phyloP scores from a whole-genome alignment of 2,888 invertebrate genomes.

The Cephonodes hylas region DNA sequence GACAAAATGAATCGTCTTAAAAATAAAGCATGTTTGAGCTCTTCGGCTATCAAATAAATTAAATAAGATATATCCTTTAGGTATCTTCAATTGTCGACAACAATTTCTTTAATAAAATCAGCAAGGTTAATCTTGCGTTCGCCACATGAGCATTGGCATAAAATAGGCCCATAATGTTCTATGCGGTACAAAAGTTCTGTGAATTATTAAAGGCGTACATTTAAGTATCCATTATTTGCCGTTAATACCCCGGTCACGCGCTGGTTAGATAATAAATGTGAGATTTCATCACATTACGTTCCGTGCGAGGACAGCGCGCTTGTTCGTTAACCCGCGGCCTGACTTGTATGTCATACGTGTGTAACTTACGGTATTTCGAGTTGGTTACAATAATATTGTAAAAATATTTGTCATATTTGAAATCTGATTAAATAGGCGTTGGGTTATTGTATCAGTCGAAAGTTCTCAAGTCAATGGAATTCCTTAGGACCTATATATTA shows the following conservation, averaged over 20 bases:
- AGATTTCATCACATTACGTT: slow-evolving; percentile 35
- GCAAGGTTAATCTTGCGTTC: not conserved
- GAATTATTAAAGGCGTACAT: slow-evolving; percentile 50
- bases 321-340: slow-evolving; percentile 12
- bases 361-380: not conserved
- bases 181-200: slow-evolving; percentile 16
- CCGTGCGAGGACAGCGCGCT: slow-evolving; percentile 24
- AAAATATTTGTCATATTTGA: too few species aligned
- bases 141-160: not conserved
- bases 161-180: not conserved
- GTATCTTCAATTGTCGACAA: too few species aligned
- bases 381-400: too few species aligned
- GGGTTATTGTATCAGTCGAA: too few species aligned
- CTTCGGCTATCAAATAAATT: too few species aligned
- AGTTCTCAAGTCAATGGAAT: too few species aligned
- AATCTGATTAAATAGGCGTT: too few species aligned
- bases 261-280: slow-evolving; percentile 36
- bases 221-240: slow-evolving; percentile 22
- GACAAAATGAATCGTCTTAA: too few species aligned
- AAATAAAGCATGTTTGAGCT: too few species aligned
- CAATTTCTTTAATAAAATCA: too few species aligned
- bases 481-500: too few species aligned
- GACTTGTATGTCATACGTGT: not conserved
- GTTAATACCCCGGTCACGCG: slow-evolving; percentile 40
- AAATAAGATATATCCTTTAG: too few species aligned